Percentiles rank a stretch among this genome's conserved stretches.
Conservation (phyloP, 2,888 invertebrate species). For the Himalopsyche anomala region DNA sequence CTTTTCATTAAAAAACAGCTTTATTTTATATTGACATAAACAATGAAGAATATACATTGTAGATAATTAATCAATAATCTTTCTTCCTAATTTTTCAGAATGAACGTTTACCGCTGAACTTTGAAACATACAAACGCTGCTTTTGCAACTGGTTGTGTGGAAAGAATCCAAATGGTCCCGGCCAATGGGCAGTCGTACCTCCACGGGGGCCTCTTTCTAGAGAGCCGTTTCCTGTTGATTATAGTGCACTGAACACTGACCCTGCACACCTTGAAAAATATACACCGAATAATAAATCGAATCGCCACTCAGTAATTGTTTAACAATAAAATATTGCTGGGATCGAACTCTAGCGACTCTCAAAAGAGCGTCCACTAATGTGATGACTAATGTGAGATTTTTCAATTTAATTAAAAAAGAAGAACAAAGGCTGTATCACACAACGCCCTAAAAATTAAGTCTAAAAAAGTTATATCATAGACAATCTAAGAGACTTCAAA, state of each 20-base stretch:
- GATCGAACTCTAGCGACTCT: not conserved
- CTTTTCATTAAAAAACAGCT: not conserved
- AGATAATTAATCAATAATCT: not conserved
- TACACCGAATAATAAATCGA: slow-evolving; percentile 81
- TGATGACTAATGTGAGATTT: slow-evolving; percentile 36
- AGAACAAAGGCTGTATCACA: slow-evolving; percentile 5
- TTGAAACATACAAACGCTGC: slow-evolving; percentile 83
- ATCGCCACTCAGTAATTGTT: slow-evolving; percentile 83
- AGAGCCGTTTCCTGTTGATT: slow-evolving; percentile 84
- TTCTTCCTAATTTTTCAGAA: slow-evolving; percentile 75
- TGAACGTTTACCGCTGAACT: slow-evolving; percentile 81
- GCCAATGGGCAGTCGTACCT: slow-evolving; percentile 84
- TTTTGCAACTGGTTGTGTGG: slow-evolving; percentile 87
- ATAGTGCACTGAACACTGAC: slow-evolving; percentile 84
- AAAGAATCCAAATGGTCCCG: slow-evolving; percentile 85
- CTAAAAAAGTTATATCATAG: not conserved
- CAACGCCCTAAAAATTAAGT: not conserved
- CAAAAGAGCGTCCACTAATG: not conserved
- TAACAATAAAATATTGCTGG: slow-evolving; percentile 67
- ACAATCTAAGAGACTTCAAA: no score
- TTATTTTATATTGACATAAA: not conserved
- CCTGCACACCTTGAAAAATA: slow-evolving; percentile 84
- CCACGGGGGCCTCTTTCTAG: slow-evolving; percentile 76
- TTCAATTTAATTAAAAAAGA: slow-evolving; percentile 20
- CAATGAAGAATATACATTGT: not conserved